phyloP scores from a whole-genome alignment of 2,113 vertebrate species.

The Aegypius monachus region DNA sequence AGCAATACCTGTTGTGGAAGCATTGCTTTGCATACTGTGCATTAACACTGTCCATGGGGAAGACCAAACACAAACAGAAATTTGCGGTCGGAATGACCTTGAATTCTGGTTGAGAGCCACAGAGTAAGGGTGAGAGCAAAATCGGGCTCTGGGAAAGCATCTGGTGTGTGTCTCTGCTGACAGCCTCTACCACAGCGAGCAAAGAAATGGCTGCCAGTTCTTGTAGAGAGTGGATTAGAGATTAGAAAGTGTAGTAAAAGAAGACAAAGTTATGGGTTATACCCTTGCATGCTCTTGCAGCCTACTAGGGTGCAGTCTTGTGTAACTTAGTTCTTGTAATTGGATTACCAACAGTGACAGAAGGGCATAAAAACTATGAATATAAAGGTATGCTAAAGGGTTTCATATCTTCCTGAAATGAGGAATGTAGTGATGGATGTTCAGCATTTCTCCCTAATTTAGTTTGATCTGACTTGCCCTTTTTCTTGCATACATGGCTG shows the following conservation, averaged over 20 bases:
- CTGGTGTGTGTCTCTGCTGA: background rate
- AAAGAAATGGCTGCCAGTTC: background rate
- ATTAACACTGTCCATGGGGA: fast-evolving
- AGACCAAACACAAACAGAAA: background rate
- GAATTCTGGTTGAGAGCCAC: background rate
- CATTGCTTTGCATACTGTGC: background rate
- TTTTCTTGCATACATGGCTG: fast-evolving
- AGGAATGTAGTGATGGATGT: background rate
- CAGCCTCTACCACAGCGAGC: background rate
- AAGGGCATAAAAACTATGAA: background rate
- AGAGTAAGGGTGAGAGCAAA: background rate
- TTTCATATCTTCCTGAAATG: background rate
- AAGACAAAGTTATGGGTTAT: background rate
- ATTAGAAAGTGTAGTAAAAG: background rate
- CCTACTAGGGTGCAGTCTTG: background rate
- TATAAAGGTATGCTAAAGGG: background rate
- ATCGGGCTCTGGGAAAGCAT: background rate
- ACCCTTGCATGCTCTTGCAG: background rate
- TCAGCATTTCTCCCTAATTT: background rate
- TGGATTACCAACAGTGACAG: background rate
- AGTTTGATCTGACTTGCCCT: background rate
- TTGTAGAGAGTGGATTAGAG: background rate
- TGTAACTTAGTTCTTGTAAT: background rate
- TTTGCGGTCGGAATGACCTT: background rate
- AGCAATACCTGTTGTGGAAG: background rate